Base-by-base conservation (phyloP, 2,888 invertebrate species). In the Patella ulyssiponensis region DNA sequence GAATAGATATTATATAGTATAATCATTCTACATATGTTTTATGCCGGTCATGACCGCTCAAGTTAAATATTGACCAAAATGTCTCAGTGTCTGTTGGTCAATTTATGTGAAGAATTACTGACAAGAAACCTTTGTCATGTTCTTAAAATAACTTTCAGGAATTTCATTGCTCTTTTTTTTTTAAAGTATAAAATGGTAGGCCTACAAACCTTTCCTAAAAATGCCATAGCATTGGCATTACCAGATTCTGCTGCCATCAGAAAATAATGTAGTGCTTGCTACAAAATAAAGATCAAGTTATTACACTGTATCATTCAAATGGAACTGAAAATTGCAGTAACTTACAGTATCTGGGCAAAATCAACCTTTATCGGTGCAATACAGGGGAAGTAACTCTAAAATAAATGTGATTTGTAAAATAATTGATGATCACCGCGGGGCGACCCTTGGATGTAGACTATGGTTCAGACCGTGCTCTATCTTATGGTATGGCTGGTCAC, bases 221-320 rank as follows among this genome's bases (percentile, higher is more conserved):
- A 99, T 0, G 98, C 99, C 94, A 97, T 96, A 0, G 99, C 99
- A 88, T 98, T 96, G 0, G 98, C 95, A 93, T 98, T 98, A 12
- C 98, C 98, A 0, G 97, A 95, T 91, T 98, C 97, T 1, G 98
- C 98, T 0, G 99, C 99, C 91, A 96, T 95, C 5, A 87, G 80
- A 81, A 93, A 92, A 82, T 93, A 93, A 80, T 92, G 90, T 27
- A 89, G 86, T 12, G 93, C 93, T 78, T 90, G 85, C 87, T 92
- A 86, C 51, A 88, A 88, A 70, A 74, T 53, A 71, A 74, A 78
- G 56, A 44, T 69, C 64, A 27, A 64, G 3, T 51, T 33, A 71
- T 20, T 17, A 56, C 27, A 33, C 5, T 70, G 5, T n/a, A 15
- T 51, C 52, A 12, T 44, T 27, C 20, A 69, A 5, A 20, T 15